phyloP scores from a whole-genome alignment of 2,113 vertebrate genomes.

The Ascaphus truei region DNA sequence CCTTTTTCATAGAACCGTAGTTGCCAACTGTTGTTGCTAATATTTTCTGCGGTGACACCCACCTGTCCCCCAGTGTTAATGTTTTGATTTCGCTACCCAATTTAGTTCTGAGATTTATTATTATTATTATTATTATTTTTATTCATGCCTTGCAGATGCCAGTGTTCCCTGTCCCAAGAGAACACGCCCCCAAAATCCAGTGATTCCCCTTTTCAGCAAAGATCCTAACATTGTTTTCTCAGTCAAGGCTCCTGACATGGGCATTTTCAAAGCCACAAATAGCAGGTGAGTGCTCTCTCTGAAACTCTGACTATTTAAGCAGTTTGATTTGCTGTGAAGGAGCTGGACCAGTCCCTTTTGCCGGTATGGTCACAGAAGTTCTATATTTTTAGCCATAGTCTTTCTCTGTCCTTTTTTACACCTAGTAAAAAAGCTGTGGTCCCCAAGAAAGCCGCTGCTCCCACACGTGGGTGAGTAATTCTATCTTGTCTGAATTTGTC shows the following conservation, averaged over 20 bases:
- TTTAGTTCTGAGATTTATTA: no score
- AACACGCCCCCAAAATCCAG: not conserved
- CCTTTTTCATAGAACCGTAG: no score
- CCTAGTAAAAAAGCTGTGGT: not conserved
- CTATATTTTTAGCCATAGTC: not conserved
- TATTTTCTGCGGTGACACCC: no score
- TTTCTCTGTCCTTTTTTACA: not conserved
- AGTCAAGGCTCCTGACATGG: constrained; percentile 31
- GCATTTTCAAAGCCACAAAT: constrained; percentile 44
- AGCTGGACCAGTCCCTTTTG: no score
- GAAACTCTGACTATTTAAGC: no score
- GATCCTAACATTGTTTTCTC: constrained; percentile 34
- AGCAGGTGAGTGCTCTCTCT: constrained; percentile 49
- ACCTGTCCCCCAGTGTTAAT: no score
- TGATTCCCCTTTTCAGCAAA: constrained; percentile 10
- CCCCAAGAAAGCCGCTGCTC: not conserved
- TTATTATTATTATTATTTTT: no score
- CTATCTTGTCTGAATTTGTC: no score
- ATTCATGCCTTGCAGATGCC: constrained; percentile 44
- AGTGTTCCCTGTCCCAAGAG: constrained; percentile 22
- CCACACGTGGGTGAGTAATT: not conserved
- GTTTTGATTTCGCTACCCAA: no score
- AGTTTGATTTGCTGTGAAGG: no score
- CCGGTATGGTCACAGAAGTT: no score
- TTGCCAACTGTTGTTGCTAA: no score